Evolutionary conservation across 2,888 invertebrate species (phyloP), one percentile per base, ranked within the genome.

Genomic region (Galeruca laticollis): DNA sequence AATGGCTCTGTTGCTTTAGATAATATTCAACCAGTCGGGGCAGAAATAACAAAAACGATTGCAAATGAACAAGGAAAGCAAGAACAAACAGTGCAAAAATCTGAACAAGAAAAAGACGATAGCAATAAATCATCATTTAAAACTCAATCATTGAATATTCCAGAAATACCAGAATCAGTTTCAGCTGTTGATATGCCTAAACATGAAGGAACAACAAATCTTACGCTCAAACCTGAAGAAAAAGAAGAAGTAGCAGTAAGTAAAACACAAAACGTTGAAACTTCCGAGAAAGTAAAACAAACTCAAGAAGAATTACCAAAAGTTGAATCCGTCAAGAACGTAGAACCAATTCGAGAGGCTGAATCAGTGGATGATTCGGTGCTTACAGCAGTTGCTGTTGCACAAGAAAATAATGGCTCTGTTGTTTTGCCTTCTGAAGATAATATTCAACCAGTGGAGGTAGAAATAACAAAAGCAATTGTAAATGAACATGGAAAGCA

Each of bases 151-250:
- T 4, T 54, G n/a, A n/a, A 54, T 13, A 26, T 54, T n/a, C 21
- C 35, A 9, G 47, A 33, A 47, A 21, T 9, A 37, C 43, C 43
- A 35, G 59, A 47, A 40, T 31, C 15, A 56, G 57, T 47, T 47
- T 11, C 52, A 49, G 31, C 21, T 11, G 26, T 3, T 15, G 51
- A 51, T 21, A 51, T 9, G 20, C 1, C 40, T 11, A 5, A 9
- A 20, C 49, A 8, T n/a, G 18, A 21, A 54, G 63, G 10, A 33
- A 43, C 33, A 31, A 18, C 21, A n/a, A 31, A 13, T 2, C 35
- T 21, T 40, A 40, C 40, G 35, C 33, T 47, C 18, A 49, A 31
- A 37, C 11, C 56, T 18, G 61, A 51, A 57, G 35, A 70, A 64
- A 33, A n/a, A 18, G 33, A 43, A 37, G 35, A 11, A 10, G 11